Evolutionary conservation across 2,888 invertebrate species (phyloP).

Genomic region (Diplolepis rosae): DNA sequence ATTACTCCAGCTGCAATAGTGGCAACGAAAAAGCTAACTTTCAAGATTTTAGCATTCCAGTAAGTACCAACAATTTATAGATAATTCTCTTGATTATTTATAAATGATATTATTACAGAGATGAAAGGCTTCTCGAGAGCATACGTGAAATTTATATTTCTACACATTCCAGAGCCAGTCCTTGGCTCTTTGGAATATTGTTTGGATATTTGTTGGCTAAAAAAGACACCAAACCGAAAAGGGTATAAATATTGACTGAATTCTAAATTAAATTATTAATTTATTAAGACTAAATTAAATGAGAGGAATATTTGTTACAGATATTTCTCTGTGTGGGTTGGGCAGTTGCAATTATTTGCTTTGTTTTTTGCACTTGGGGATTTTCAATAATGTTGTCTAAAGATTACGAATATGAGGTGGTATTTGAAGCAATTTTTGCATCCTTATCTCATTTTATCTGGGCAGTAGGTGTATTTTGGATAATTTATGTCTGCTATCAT

Average conservation of each 20-base stretch:
- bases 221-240: neutral
- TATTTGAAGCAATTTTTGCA: slow-evolving; percentile 71
- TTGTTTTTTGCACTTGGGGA: slow-evolving; percentile 50
- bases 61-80: neutral
- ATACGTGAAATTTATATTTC: neutral
- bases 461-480: slow-evolving; percentile 74
- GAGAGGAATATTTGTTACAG: too few species aligned
- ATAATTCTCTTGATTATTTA: neutral
- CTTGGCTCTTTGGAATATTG: slow-evolving; percentile 29
- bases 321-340: slow-evolving; percentile 48
- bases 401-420: slow-evolving; percentile 64
- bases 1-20: slow-evolving; percentile 65
- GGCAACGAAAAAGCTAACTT: slow-evolving; percentile 48
- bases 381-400: slow-evolving; percentile 58
- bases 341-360: slow-evolving; percentile 41
- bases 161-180: slow-evolving; percentile 19
- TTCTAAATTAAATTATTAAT: too few species aligned
- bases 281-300: too few species aligned
- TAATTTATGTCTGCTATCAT: slow-evolving; percentile 75
- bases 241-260: neutral
- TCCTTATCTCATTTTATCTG: slow-evolving; percentile 73
- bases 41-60: neutral
- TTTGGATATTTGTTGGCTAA: slow-evolving; percentile 20
- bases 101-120: too few species aligned
- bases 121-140: too few species aligned